A percentile compares a stretch with the other conserved stretches of the same genome.
Conservation (phyloP, 1,140 invertebrate genomes). For the Panonychus citri region DNA sequence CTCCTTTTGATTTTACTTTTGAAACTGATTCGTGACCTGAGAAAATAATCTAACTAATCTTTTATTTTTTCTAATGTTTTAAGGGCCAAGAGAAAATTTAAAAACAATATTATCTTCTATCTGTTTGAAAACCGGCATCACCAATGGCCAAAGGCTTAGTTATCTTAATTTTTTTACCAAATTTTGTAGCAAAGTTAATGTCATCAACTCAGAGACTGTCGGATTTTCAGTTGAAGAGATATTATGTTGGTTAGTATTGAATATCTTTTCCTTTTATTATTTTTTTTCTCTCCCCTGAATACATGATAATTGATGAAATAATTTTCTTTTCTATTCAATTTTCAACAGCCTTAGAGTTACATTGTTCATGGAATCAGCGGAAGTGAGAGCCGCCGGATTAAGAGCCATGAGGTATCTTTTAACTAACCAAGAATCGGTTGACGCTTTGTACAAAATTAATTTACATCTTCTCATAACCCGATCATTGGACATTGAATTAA, state of each 20-base stretch:
- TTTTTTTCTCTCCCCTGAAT: not conserved
- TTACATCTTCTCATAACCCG: slow-evolving; percentile 51
- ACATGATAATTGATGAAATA: not conserved
- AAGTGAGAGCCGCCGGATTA: slow-evolving; percentile 62
- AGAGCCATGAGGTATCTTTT: slow-evolving; percentile 61
- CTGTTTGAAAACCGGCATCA: slow-evolving; percentile 29
- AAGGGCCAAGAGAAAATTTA: slow-evolving; percentile 22
- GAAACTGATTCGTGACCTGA: no score
- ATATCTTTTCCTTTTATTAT: not conserved
- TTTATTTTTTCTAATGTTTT: slow-evolving; percentile 6
- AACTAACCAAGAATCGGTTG: slow-evolving; percentile 45
- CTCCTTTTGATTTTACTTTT: no score
- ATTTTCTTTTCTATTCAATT: not conserved
- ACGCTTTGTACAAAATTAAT: slow-evolving; percentile 47
- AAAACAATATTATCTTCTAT: slow-evolving; percentile 24
- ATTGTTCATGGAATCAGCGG: slow-evolving; percentile 57
- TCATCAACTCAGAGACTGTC: slow-evolving; percentile 27
- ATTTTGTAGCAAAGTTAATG: slow-evolving; percentile 38
- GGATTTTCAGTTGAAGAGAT: slow-evolving; percentile 49
- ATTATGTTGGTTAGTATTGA: slow-evolving; percentile 45
- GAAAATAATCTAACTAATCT: no score
- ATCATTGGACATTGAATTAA: slow-evolving; percentile 46
- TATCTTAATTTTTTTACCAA: slow-evolving; percentile 60
- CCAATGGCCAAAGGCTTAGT: slow-evolving; percentile 41
- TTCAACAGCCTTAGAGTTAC: slow-evolving; percentile 50